Evolutionary conservation across 2,797 vertebrate species (phyloP).

Genomic region (Propithecus perrieri): DNA sequence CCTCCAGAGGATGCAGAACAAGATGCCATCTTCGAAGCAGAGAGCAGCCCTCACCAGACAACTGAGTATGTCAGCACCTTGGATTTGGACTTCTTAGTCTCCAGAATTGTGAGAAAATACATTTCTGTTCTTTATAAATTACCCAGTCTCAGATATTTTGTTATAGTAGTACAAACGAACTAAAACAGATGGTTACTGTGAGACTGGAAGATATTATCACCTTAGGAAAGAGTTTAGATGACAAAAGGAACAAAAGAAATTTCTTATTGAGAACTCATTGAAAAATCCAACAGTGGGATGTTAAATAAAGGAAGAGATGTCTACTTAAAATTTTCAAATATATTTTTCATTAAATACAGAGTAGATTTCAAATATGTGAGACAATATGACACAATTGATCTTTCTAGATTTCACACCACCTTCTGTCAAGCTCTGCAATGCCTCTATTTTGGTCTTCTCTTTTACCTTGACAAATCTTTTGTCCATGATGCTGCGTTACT

Average conservation of each 20-base stretch:
- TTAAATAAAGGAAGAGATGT: neutral
- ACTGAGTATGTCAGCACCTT: accelerated
- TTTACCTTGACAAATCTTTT: neutral
- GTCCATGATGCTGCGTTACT: neutral
- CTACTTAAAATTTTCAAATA: neutral
- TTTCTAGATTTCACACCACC: neutral
- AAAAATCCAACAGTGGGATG: neutral
- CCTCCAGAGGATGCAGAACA: neutral
- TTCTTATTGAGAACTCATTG: neutral
- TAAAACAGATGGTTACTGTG: neutral
- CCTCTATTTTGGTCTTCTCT: neutral
- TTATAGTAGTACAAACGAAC: neutral
- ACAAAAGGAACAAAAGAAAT: neutral
- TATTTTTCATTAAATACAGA: neutral
- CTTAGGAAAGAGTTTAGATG: neutral
- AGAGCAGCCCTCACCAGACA: neutral
- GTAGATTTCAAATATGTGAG: neutral
- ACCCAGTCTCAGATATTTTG: neutral
- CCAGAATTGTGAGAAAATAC: neutral
- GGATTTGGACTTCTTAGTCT: neutral
- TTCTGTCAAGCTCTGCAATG: neutral
- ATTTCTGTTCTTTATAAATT: neutral
- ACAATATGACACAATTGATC: neutral
- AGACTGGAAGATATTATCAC: neutral
- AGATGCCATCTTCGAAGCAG: neutral